These are phyloP conservation scores for Drosophila demipolita DNA, from an alignment of 2,888 invertebrate genomes.

Conservation along the genomic window DNA sequence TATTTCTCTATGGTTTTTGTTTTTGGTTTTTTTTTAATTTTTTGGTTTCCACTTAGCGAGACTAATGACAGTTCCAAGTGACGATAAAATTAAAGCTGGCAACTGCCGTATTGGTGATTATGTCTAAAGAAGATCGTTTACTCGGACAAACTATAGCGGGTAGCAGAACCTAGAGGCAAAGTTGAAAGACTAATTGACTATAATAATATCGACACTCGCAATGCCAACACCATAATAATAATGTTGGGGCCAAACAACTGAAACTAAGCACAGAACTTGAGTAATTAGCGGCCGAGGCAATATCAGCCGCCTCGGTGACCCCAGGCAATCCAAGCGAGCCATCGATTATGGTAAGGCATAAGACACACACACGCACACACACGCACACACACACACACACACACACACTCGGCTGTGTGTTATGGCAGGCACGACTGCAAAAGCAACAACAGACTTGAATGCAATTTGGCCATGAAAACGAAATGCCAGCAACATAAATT, in stretches of 20 bases:
- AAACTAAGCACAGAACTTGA: constrained; percentile 35
- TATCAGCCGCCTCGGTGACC: constrained; percentile 18
- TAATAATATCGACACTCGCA: neutral
- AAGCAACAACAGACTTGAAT: constrained; percentile 42
- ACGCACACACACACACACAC: neutral
- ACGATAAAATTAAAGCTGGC: neutral
- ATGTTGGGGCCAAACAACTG: constrained; percentile 24
- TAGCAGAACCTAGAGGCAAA: neutral
- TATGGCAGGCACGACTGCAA: constrained; percentile 39
- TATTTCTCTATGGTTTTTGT: neutral
- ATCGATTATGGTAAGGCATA: constrained; percentile 40
- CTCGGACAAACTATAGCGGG: neutral
- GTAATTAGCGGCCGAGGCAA: constrained; percentile 33
- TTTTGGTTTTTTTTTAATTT: neutral
- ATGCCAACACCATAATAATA: neutral
- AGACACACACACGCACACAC: neutral
- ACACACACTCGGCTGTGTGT: neutral
- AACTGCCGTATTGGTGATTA: neutral
- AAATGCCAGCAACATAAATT: constrained; percentile 76
- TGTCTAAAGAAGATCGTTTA: neutral
- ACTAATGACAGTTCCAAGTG: constrained; percentile 24
- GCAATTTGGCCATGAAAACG: constrained; percentile 75
- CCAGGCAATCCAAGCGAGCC: constrained; percentile 13
- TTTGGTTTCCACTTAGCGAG: constrained; percentile 24
- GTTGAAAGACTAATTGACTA: neutral